phyloP scores from a whole-genome alignment of 1,140 invertebrate species.

The Lamellibrachia luymesi region DNA sequence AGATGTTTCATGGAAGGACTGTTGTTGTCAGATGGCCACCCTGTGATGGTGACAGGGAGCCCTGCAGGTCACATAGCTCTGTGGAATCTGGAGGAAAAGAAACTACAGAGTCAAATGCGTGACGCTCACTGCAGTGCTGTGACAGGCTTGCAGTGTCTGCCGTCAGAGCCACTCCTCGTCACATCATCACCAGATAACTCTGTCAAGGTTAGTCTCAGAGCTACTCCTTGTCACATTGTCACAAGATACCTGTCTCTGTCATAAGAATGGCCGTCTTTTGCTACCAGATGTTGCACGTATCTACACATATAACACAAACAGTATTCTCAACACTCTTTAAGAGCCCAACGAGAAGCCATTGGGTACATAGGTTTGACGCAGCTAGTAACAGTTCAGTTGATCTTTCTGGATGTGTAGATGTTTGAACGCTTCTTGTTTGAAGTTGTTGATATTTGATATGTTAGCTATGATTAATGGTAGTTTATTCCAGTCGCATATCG shows the following conservation, averaged over 20 bases:
- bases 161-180: conserved; percentile 83
- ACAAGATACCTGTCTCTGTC: too few species aligned
- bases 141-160: conserved; percentile 77
- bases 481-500: too few species aligned
- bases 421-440: too few species aligned
- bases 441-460: too few species aligned
- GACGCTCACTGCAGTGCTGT: conserved; percentile 73
- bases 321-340: too few species aligned
- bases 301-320: neutral
- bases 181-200: conserved; percentile 93
- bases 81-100: conserved; percentile 89
- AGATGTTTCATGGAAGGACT: conserved; percentile 18
- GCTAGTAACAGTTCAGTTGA: too few species aligned
- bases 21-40: conserved; percentile 67
- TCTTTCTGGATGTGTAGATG: too few species aligned
- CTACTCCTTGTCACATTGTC: neutral
- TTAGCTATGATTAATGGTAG: too few species aligned
- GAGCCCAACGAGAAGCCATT: too few species aligned
- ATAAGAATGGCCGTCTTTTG: too few species aligned
- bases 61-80: conserved; percentile 75
- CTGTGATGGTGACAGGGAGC: conserved; percentile 84
- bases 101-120: conserved; percentile 71
- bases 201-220: conserved; percentile 67
- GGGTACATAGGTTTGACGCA: too few species aligned
- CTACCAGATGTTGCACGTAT: too few species aligned